Conservation (phyloP, 2,113 vertebrate species). For the Pycnonotus jocosus region DNA sequence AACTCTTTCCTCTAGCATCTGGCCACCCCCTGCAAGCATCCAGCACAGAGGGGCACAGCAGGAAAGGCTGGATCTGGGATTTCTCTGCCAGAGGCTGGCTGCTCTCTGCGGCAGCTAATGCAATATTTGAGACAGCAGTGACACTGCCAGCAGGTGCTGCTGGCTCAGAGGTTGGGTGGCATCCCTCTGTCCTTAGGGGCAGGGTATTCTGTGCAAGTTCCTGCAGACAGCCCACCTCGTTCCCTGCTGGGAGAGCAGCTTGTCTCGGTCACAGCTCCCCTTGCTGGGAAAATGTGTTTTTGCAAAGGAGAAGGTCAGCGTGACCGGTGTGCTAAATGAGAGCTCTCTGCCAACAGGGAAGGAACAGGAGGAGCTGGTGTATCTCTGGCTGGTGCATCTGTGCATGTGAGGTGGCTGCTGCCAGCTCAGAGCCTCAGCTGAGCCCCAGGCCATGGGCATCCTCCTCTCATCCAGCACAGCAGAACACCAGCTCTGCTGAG, state of each 20-base stretch:
- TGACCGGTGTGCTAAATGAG: background rate
- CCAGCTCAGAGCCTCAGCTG: background rate
- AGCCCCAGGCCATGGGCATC: background rate
- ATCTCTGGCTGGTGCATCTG: background rate
- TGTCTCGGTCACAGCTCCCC: background rate
- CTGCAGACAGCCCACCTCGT: background rate
- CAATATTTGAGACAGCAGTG: background rate
- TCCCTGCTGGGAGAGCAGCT: background rate
- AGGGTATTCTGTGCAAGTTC: background rate
- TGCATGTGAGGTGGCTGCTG: background rate
- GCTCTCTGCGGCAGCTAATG: background rate
- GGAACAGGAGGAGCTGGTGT: background rate
- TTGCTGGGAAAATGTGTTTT: background rate
- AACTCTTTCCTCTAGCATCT: background rate
- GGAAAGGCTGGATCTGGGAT: background rate
- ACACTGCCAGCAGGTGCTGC: background rate
- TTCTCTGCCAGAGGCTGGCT: background rate
- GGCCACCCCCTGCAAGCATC: background rate
- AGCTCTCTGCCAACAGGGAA: background rate
- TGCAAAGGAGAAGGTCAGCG: slow-evolving; percentile 27
- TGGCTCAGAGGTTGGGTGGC: background rate
- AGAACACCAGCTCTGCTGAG: accelerated
- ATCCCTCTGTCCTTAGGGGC: background rate
- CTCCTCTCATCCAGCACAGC: background rate
- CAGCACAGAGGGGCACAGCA: accelerated